A percentile compares a stretch with the other conserved stretches of the same genome.
Conservation (phyloP, 2,888 invertebrate genomes). For the Chaitophorus viminalis region DNA sequence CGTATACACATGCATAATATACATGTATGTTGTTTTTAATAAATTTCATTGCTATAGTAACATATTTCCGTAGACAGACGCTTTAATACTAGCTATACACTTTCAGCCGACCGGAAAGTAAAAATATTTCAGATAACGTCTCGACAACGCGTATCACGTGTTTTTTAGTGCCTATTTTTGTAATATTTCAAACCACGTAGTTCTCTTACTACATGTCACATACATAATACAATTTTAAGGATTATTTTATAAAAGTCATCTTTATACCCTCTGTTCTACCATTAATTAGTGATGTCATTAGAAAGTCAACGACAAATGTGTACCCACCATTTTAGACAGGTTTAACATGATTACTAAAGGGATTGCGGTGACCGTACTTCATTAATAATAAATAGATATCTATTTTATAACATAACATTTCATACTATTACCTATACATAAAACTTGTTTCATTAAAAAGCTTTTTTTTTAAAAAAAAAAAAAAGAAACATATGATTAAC, state of each 20-base stretch:
- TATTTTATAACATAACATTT: no score
- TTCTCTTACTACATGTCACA: neutral
- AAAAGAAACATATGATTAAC: no score
- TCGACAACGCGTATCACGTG: neutral
- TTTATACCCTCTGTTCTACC: neutral
- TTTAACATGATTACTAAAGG: neutral
- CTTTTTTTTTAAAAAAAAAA: no score
- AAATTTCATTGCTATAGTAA: neutral
- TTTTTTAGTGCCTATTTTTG: neutral
- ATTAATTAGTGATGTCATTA: neutral
- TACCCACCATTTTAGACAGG: neutral
- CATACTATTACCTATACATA: no score
- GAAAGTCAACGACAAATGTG: neutral
- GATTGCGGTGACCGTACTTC: no score
- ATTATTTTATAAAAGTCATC: constrained; percentile 3
- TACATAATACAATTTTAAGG: neutral
- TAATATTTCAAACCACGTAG: neutral
- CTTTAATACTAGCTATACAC: neutral
- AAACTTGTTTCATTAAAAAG: no score
- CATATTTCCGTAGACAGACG: neutral
- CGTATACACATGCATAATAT: no score
- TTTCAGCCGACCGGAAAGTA: constrained; percentile 16
- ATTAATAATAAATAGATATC: no score
- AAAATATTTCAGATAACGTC: constrained; percentile 20
- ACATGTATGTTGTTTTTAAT: neutral